Conservation (phyloP, 1,140 invertebrate species). For the Calycopis cecrops region DNA sequence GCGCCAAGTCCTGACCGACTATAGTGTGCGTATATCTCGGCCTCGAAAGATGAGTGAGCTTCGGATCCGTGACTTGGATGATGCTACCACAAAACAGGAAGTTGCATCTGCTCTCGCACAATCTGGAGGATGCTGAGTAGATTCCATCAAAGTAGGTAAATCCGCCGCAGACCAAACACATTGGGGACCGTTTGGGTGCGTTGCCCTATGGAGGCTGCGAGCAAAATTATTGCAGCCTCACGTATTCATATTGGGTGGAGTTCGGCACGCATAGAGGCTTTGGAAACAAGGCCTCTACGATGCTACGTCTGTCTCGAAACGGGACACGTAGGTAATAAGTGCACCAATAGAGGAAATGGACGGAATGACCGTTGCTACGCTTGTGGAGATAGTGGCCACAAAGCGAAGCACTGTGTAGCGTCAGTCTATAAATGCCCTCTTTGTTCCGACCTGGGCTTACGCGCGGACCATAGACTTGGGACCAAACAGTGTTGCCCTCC, state of each 20-base stretch:
- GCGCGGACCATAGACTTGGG: slow-evolving; percentile 21
- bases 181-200: slow-evolving; percentile 2
- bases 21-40: slow-evolving; percentile 13
- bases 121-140: not conserved
- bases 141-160: slow-evolving; percentile 11
- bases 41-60: slow-evolving; percentile 23
- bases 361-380: slow-evolving; percentile 21
- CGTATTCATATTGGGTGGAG: slow-evolving; percentile 21
- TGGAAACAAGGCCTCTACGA: slow-evolving; percentile 23
- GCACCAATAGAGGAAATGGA: slow-evolving; percentile 14
- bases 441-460: slow-evolving; percentile 13
- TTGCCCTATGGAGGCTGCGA: not conserved
- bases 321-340: slow-evolving; percentile 19
- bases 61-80: slow-evolving; percentile 23
- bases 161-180: not conserved
- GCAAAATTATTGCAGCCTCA: not conserved
- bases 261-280: slow-evolving; percentile 16
- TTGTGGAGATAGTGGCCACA: slow-evolving; percentile 19
- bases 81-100: slow-evolving; percentile 18
- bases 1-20: slow-evolving; percentile 1
- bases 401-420: slow-evolving; percentile 17
- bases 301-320: slow-evolving; percentile 26
- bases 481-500: not conserved
- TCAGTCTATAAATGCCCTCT: slow-evolving; percentile 14
- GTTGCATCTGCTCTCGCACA: slow-evolving; percentile 16